These are phyloP conservation scores for Leptopilina drosophilae DNA, from an alignment of 2,888 invertebrate genomes.

Conservation along the genomic window DNA sequence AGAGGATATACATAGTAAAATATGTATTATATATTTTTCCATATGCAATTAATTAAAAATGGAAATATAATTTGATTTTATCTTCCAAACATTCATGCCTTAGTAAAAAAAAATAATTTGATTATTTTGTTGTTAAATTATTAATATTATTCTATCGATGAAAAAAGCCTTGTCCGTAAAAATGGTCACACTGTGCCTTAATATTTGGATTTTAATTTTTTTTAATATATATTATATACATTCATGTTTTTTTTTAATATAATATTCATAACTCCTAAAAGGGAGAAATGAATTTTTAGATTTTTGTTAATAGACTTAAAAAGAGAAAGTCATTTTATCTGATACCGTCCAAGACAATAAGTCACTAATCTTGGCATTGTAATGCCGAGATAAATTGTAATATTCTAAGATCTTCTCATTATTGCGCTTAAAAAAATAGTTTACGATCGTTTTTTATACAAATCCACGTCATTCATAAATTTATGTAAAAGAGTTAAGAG, in stretches of 20 bases:
- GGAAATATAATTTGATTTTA: constrained; percentile 25
- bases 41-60: constrained; percentile 5
- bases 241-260: constrained; percentile 5
- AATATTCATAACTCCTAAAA: background rate
- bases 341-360: constrained; percentile 20
- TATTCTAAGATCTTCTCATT: background rate
- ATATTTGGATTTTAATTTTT: background rate
- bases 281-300: background rate
- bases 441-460: background rate
- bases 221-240: background rate
- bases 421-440: constrained; percentile 11
- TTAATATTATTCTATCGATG: constrained; percentile 2
- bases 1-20: background rate
- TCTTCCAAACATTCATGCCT: constrained; percentile 23
- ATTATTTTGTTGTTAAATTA: constrained; percentile 17
- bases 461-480: background rate
- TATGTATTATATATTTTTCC: constrained; percentile 23
- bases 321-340: constrained; percentile 23
- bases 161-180: constrained; percentile 3
- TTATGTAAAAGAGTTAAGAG: background rate
- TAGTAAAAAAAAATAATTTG: background rate
- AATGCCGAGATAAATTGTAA: background rate
- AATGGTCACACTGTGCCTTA: constrained; percentile 19
- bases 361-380: background rate
- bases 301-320: constrained; percentile 6